A percentile compares a stretch with the other conserved stretches of the same genome.
phyloP scores from a whole-genome alignment of 1,140 invertebrate species.

The Drosophila nasuta region DNA sequence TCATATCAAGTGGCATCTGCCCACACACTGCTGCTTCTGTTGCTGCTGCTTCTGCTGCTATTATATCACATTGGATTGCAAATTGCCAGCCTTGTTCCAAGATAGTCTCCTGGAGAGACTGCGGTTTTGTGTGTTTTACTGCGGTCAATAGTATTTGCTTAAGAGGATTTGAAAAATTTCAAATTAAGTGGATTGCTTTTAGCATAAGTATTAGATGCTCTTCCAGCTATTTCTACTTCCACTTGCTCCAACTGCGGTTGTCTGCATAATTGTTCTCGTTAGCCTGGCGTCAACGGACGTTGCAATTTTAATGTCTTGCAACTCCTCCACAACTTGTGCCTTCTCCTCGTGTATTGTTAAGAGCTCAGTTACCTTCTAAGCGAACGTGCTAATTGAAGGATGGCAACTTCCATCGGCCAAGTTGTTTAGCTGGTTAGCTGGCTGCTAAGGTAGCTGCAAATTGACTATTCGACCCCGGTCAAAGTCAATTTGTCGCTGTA shows the following conservation, averaged over 20 bases:
- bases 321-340: conserved; percentile 8
- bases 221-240: conserved; percentile 3
- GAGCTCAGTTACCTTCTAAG: conserved; percentile 63
- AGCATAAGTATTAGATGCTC: conserved; percentile 22
- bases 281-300: conserved; percentile 31
- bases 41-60: background rate
- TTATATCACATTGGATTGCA: conserved; percentile 30
- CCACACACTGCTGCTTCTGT: conserved; percentile 11
- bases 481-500: conserved; percentile 67
- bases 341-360: conserved; percentile 35
- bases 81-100: conserved; percentile 3
- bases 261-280: conserved; percentile 68
- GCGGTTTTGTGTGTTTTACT: conserved; percentile 69
- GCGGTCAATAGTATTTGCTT: conserved; percentile 71
- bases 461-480: conserved; percentile 28
- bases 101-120: conserved; percentile 23
- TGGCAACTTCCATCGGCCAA: conserved; percentile 22
- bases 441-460: conserved; percentile 14
- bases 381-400: conserved; percentile 69
- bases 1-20: conserved; percentile 66
- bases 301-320: conserved; percentile 57
- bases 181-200: conserved; percentile 74
- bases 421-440: conserved; percentile 11
- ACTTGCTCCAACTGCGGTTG: conserved; percentile 52
- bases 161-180: conserved; percentile 80